Base-by-base conservation (phyloP, 2,797 vertebrate genomes). In the Poeciliopsis presidionis region DNA sequence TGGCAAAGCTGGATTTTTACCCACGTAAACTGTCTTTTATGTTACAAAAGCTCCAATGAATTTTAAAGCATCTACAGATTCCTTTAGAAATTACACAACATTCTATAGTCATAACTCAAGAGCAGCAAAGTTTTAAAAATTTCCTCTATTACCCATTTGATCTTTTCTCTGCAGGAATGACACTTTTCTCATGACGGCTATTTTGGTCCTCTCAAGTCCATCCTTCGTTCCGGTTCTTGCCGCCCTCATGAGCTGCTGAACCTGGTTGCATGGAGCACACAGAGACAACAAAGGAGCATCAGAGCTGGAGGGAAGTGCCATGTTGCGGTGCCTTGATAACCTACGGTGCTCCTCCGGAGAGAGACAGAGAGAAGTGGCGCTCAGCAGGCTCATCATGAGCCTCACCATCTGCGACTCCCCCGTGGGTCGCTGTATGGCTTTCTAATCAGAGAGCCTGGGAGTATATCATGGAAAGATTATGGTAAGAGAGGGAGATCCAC, bases 201-300 rank as follows among this genome's bases (percentile, higher is more conserved):
- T 97, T 87, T 96, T 96, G 11, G 98, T 99, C 91, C 98, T 98
- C 92, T 99, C 98, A 73, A 99, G 93, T 36, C 98, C 97, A 4
- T 97, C 98, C 94, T 97, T 98, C 11, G 98, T 99, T 75, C 97
- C 97, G 0, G 97, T 99, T 55, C 95, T 96, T 59, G 98, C 98
- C 0, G 98, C 98, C 90, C 96, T 98, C 98, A 99, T 99, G 87
- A 99, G 94, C 93, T 99, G 97, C 2, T 98, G 98, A 93, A 99
- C 97, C 98, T 99, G 93, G 71, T 61, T 65, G 80, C 82, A 74
- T 76, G 79, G 51, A 87, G 85, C 74, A 90, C 65, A 82, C 81
- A 87, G 59, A 85, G 25, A 91, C 74, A 88, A 81, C 53, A 74
- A 51, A 71, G 57, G 61, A 47, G 76, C 46, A 73, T 95, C 79